These are phyloP conservation scores for Athene cunicularia DNA, from an alignment of 2,113 vertebrate genomes.

Conservation along the genomic window DNA sequence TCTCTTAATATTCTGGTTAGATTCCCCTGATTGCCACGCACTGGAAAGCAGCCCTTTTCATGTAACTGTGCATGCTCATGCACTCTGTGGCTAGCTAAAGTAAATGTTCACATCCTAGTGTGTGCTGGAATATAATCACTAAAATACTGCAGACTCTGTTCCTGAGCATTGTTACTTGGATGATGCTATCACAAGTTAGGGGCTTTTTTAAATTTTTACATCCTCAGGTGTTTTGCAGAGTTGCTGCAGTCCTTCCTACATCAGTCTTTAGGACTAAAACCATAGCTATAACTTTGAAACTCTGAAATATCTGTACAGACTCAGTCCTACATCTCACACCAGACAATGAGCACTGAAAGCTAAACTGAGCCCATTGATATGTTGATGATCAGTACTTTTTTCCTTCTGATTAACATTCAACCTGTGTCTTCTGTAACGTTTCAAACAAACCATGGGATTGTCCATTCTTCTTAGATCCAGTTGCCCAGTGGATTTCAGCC, in stretches of 20 bases:
- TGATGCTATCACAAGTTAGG: not conserved
- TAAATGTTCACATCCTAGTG: not conserved
- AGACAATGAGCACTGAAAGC: constrained; percentile 51
- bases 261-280: not conserved
- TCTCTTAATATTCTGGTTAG: constrained; percentile 3
- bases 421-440: constrained; percentile 56
- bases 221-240: not conserved
- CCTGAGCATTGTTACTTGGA: not conserved
- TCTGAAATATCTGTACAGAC: not conserved
- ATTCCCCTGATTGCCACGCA: not conserved
- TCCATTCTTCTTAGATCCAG: constrained; percentile 47
- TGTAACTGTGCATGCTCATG: not conserved
- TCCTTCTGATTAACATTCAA: constrained; percentile 66
- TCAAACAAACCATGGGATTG: constrained; percentile 55
- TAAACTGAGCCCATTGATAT: constrained; percentile 68
- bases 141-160: not conserved
- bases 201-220: not conserved
- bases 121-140: not conserved
- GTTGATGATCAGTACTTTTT: constrained; percentile 65
- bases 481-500: constrained; percentile 20
- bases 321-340: constrained; percentile 4
- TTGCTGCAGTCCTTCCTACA: not conserved
- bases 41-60: not conserved
- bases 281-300: constrained; percentile 11
- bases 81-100: not conserved